A percentile compares a stretch with the other conserved stretches of the same genome.
phyloP scores from a whole-genome alignment of 2,113 vertebrate genomes.

The Panurus biarmicus region DNA sequence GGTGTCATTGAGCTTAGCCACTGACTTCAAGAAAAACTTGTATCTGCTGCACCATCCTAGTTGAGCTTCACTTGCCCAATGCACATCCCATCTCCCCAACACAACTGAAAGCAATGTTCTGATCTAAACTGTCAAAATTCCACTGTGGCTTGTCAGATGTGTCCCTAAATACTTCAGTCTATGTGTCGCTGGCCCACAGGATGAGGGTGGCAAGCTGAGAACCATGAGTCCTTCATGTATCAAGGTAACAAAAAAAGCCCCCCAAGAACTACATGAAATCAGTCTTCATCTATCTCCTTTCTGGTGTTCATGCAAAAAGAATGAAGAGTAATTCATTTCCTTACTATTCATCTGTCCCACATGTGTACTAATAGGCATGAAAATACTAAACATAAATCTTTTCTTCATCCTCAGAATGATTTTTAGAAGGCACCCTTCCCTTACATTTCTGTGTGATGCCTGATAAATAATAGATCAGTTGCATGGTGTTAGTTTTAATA shows the following conservation, averaged over 20 bases:
- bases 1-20: neutral
- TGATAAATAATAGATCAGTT: slow-evolving; percentile 1
- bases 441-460: neutral
- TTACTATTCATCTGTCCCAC: neutral
- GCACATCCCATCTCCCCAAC: neutral
- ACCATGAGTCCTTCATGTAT: neutral
- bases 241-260: neutral
- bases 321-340: slow-evolving; percentile 24
- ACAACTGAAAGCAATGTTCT: neutral
- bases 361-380: neutral
- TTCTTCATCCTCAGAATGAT: slow-evolving; percentile 30
- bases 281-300: neutral
- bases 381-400: slow-evolving; percentile 49
- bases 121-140: neutral
- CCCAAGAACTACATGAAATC: neutral
- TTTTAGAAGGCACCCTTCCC: neutral
- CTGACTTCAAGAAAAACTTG: neutral
- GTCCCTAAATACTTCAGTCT: neutral
- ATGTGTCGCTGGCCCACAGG: rapidly evolving
- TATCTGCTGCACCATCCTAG: neutral
- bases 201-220: neutral
- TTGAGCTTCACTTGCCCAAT: neutral
- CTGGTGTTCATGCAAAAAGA: neutral
- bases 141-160: neutral
- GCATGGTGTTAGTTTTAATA: neutral